A percentile compares a stretch with the other conserved stretches of the same genome.
phyloP scores from a whole-genome alignment of 2,797 vertebrate genomes.

The Sebastes ruberrimus region DNA sequence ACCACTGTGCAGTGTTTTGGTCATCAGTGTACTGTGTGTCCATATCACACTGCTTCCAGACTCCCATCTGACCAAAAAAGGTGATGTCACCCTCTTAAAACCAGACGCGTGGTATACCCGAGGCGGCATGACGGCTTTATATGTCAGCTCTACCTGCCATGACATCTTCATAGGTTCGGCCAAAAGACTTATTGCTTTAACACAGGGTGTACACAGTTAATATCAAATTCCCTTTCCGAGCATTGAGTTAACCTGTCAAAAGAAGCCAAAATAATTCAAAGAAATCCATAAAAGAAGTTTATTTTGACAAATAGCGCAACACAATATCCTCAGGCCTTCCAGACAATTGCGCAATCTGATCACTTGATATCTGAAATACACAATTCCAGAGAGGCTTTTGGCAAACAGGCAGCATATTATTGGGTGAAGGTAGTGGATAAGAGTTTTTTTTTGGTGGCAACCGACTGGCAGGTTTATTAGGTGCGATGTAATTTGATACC shows the following conservation, averaged over 20 bases:
- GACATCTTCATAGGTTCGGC: constrained; percentile 62
- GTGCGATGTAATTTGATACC: constrained; percentile 58
- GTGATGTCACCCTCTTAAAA: constrained; percentile 49
- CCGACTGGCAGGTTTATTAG: constrained; percentile 66
- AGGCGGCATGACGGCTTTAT: constrained; percentile 36
- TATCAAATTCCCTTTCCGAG: constrained; percentile 30
- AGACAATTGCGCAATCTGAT: constrained; percentile 48
- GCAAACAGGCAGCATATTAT: constrained; percentile 48
- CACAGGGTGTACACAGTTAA: constrained; percentile 38
- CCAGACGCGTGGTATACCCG: neutral
- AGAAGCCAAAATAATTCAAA: constrained; percentile 50
- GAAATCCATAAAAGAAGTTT: constrained; percentile 52
- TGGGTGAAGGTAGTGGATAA: constrained; percentile 39
- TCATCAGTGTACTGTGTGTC: neutral
- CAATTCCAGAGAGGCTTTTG: constrained; percentile 50
- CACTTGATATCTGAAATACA: constrained; percentile 56
- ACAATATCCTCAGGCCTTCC: constrained; percentile 38
- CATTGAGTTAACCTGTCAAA: constrained; percentile 40
- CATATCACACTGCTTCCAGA: neutral
- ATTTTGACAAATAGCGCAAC: constrained; percentile 57
- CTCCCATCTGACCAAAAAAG: constrained; percentile 22
- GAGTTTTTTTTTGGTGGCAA: constrained; percentile 43
- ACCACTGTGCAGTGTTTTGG: neutral
- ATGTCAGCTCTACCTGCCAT: constrained; percentile 39
- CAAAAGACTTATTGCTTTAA: constrained; percentile 36